phyloP scores from a whole-genome alignment of 2,888 invertebrate genomes.

The Pachycephus smyrnensis region DNA sequence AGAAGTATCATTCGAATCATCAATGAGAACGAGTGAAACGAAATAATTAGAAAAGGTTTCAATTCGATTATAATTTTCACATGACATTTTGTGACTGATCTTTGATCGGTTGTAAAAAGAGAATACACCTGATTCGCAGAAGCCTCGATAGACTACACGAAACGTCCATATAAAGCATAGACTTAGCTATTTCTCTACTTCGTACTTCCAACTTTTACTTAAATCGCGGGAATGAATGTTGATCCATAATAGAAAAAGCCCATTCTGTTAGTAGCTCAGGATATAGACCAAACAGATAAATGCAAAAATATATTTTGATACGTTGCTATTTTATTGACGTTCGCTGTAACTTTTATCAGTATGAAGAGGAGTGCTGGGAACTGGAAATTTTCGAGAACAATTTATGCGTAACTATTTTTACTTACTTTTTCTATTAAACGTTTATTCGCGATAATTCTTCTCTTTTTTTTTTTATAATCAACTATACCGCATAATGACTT shows the following conservation, averaged over 20 bases:
- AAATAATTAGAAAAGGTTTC: not conserved
- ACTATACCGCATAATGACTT: not conserved
- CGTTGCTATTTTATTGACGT: conserved; percentile 55
- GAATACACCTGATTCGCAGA: conserved; percentile 10
- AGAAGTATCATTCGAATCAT: not conserved
- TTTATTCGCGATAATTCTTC: not conserved
- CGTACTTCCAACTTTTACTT: conserved; percentile 45
- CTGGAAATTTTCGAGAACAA: conserved; percentile 23
- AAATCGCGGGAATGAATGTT: conserved; percentile 19
- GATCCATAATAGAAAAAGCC: conserved; percentile 25
- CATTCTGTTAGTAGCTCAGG: conserved; percentile 55
- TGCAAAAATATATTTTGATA: conserved; percentile 61
- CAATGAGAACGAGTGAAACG: not conserved
- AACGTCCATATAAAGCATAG: conserved; percentile 45
- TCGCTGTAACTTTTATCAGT: conserved; percentile 35
- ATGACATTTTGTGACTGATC: not conserved
- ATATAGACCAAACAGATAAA: conserved; percentile 57
- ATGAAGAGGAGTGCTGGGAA: conserved; percentile 34
- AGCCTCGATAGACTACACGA: conserved; percentile 25
- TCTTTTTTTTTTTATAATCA: not conserved
- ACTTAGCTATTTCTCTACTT: conserved; percentile 44
- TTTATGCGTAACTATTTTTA: not conserved
- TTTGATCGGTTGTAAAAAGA: not conserved
- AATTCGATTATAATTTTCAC: not conserved
- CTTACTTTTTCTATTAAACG: not conserved